phyloP scores from a whole-genome alignment of 2,113 vertebrate species.

The Tetraodon nigroviridis region DNA sequence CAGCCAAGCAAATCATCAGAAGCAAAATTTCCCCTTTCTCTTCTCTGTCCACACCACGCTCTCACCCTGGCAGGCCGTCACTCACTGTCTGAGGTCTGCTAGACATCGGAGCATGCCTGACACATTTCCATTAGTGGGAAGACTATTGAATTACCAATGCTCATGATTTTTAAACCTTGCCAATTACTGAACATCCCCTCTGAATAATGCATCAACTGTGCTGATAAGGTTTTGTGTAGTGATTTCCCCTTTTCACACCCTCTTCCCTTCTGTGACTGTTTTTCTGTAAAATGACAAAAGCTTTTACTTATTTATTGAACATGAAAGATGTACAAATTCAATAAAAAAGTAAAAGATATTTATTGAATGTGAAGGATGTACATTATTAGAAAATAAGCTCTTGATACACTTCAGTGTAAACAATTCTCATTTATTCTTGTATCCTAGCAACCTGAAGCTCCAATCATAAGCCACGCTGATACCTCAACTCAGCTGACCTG shows the following conservation, averaged over 20 bases:
- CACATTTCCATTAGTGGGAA: slow-evolving; percentile 77
- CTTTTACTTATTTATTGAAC: slow-evolving; percentile 30
- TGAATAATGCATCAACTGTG: slow-evolving; percentile 74
- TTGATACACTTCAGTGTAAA: slow-evolving; percentile 18
- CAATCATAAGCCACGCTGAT: slow-evolving; percentile 50
- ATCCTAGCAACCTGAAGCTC: slow-evolving; percentile 69
- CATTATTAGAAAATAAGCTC: neutral
- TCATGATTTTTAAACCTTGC: slow-evolving; percentile 78
- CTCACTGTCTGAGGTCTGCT: slow-evolving; percentile 66
- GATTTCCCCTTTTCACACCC: slow-evolving; percentile 71
- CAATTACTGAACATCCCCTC: slow-evolving; percentile 77
- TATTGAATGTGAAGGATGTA: slow-evolving; percentile 11
- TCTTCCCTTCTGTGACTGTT: slow-evolving; percentile 1
- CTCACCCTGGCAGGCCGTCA: slow-evolving; percentile 53
- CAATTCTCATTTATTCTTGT: slow-evolving; percentile 48
- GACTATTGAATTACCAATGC: slow-evolving; percentile 79
- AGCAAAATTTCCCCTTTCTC: slow-evolving; percentile 45
- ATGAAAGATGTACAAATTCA: neutral
- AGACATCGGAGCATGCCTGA: slow-evolving; percentile 74
- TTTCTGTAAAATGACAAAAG: neutral
- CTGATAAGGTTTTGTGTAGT: slow-evolving; percentile 68
- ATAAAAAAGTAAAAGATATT: no score
- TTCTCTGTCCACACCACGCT: slow-evolving; percentile 36
- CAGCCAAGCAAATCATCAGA: slow-evolving; percentile 57
- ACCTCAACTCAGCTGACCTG: no score